A percentile compares a stretch with the other conserved stretches of the same genome.
These are phyloP conservation scores for Anarrhichthys ocellatus DNA, from an alignment of 2,113 vertebrate genomes.

Conservation along the genomic window DNA sequence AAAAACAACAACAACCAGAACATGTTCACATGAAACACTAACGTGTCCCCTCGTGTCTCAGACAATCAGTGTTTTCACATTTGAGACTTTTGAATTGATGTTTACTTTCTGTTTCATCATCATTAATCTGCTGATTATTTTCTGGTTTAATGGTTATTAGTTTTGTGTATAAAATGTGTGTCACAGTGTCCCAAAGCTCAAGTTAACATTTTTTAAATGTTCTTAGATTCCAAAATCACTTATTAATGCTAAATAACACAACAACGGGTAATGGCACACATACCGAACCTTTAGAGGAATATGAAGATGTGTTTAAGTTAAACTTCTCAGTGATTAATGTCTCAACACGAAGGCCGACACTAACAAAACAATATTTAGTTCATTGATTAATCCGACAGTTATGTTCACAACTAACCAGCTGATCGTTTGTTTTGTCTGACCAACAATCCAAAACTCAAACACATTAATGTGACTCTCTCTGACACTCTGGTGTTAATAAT, in stretches of 20 bases:
- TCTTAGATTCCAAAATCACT: background rate
- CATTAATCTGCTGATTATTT: background rate
- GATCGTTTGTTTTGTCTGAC: too few species aligned
- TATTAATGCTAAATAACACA: too few species aligned
- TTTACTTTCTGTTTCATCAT: background rate
- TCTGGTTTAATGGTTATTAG: background rate
- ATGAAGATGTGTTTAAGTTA: background rate
- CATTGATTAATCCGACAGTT: too few species aligned
- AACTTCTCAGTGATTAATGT: background rate
- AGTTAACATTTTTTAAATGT: background rate
- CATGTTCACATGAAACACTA: too few species aligned
- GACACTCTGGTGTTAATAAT: too few species aligned
- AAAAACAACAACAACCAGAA: background rate
- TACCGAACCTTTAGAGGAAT: too few species aligned
- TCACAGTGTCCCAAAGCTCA: background rate
- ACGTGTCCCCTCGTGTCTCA: too few species aligned
- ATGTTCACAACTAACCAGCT: too few species aligned
- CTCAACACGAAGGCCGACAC: too few species aligned
- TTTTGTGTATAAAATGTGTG: slow-evolving; percentile 1
- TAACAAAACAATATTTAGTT: too few species aligned
- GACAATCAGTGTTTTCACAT: slow-evolving; percentile 9
- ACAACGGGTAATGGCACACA: background rate
- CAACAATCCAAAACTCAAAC: too few species aligned
- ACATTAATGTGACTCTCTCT: too few species aligned
- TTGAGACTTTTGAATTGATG: background rate